phyloP scores from a whole-genome alignment of 1,140 invertebrate genomes.

The Harpegnathos saltator region DNA sequence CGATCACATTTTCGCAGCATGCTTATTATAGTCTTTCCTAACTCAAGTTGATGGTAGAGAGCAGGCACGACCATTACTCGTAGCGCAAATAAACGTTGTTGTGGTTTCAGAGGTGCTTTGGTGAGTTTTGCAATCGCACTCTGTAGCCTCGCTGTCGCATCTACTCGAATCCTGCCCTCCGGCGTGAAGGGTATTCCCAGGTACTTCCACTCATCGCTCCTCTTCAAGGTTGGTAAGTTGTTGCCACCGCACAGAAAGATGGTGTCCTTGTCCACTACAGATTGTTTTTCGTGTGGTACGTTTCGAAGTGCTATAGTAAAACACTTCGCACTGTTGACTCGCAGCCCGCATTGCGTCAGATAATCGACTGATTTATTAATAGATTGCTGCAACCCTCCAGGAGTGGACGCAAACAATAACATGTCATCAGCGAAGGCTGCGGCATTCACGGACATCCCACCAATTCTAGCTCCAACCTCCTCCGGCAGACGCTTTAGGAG shows the following conservation, averaged over 20 bases:
- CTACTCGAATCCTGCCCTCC: constrained; percentile 61
- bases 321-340: constrained; percentile 78
- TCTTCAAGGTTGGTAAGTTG: constrained; percentile 38
- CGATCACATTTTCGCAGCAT: constrained; percentile 43
- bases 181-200: constrained; percentile 76
- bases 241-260: constrained; percentile 5
- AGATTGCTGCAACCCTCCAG: constrained; percentile 61
- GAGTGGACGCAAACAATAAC: constrained; percentile 76
- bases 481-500: background rate
- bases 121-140: constrained; percentile 64
- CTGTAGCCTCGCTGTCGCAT: background rate
- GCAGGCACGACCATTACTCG: constrained; percentile 68
- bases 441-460: constrained; percentile 55
- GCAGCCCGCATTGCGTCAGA: constrained; percentile 66
- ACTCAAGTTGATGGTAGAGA: background rate
- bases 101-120: constrained; percentile 78
- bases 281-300: constrained; percentile 74
- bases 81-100: constrained; percentile 76
- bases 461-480: constrained; percentile 69
- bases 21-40: background rate
- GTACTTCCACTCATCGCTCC: constrained; percentile 77
- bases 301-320: constrained; percentile 74
- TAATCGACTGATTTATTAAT: constrained; percentile 18
- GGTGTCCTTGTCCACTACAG: constrained; percentile 64
- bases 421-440: constrained; percentile 83